Conservation (phyloP, 2,797 vertebrate species). For the Sebastes dallii region DNA sequence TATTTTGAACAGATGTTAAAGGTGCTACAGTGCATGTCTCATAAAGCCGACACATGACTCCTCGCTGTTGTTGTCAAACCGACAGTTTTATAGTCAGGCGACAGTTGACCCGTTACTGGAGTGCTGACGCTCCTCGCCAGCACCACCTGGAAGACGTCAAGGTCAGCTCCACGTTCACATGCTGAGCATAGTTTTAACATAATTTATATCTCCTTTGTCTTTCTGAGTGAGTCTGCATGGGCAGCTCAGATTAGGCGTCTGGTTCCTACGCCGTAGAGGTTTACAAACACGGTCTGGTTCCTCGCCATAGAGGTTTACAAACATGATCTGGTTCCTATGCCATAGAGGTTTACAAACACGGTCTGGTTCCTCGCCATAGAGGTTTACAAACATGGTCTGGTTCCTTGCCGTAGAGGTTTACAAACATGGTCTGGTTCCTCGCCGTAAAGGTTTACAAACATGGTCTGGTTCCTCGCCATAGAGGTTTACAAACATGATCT, state of each 20-base stretch:
- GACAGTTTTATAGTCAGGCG: not conserved
- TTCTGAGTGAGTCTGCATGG: not conserved
- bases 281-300: too few species aligned
- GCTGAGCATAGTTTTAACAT: not conserved
- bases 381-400: too few species aligned
- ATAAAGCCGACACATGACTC: slow-evolving; percentile 22
- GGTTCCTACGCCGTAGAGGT: not conserved
- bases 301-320: too few species aligned
- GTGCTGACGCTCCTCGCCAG: not conserved
- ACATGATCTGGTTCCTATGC: too few species aligned
- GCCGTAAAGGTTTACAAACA: too few species aligned
- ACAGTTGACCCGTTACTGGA: not conserved
- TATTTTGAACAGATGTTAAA: slow-evolving; percentile 10
- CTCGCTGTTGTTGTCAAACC: not conserved
- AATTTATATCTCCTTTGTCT: not conserved
- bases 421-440: too few species aligned
- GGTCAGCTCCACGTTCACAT: not conserved
- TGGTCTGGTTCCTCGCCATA: fast-evolving
- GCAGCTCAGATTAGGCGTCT: not conserved
- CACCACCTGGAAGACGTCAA: not conserved
- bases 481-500: too few species aligned
- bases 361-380: too few species aligned
- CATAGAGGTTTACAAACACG: too few species aligned
- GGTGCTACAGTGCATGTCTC: not conserved
- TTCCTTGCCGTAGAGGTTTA: too few species aligned